Evolutionary conservation across 2,797 vertebrate genomes (phyloP).

Genomic region (Fistularia tabacaria): DNA sequence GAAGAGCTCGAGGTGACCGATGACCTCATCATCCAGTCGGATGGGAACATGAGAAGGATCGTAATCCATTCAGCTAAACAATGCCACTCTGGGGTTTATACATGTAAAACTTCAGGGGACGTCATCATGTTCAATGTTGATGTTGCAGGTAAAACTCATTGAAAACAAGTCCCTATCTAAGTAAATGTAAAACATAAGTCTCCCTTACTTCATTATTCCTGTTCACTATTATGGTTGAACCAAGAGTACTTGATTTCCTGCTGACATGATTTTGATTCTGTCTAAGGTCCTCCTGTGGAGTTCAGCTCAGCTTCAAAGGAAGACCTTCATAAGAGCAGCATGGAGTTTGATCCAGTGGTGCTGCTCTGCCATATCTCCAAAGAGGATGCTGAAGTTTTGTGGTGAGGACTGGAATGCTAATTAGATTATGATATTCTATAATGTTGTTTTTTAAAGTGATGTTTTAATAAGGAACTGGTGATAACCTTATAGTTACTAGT

Average conservation of each 20-base stretch:
- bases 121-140: conserved; percentile 67
- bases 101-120: conserved; percentile 64
- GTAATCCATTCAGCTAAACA: conserved; percentile 70
- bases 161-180: no score
- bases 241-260: background rate
- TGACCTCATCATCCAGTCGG: conserved; percentile 68
- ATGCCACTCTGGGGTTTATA: conserved; percentile 70
- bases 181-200: no score
- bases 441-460: no score
- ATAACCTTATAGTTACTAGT: no score
- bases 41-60: conserved; percentile 75
- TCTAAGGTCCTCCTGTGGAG: conserved; percentile 65
- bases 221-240: no score
- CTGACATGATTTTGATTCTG: background rate
- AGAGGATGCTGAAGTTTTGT: conserved; percentile 67
- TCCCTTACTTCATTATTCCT: no score
- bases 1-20: conserved; percentile 55
- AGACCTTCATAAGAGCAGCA: conserved; percentile 70
- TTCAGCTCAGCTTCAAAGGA: conserved; percentile 64
- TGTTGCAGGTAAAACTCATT: conserved; percentile 56
- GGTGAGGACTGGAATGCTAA: conserved; percentile 52
- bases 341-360: conserved; percentile 80
- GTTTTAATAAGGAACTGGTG: no score
- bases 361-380: conserved; percentile 81
- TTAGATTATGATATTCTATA: no score